phyloP scores from a whole-genome alignment of 2,797 vertebrate genomes.

The Melanotaenia boesemani region DNA sequence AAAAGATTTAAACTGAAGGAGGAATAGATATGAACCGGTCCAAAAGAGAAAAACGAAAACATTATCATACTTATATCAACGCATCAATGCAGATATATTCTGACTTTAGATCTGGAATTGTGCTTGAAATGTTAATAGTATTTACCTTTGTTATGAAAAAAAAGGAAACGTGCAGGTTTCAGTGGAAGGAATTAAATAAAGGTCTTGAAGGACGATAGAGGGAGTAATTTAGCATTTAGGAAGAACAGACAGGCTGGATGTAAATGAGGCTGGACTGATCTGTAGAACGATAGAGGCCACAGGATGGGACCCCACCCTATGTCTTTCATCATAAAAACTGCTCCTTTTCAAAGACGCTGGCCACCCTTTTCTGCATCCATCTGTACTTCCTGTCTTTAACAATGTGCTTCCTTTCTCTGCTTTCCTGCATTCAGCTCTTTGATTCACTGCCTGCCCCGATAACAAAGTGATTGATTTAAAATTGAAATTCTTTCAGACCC shows the following conservation, averaged over 20 bases:
- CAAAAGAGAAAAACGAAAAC: too few relatives aligned
- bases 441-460: not conserved
- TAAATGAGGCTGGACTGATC: constrained; percentile 30
- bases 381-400: constrained; percentile 67
- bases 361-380: constrained; percentile 29
- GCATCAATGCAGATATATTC: not conserved
- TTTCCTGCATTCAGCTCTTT: constrained; percentile 36
- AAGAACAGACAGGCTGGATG: constrained; percentile 10
- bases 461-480: constrained; percentile 26
- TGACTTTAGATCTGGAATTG: not conserved
- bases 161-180: not conserved
- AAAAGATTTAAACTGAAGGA: too few relatives aligned
- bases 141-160: not conserved
- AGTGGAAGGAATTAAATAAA: not conserved
- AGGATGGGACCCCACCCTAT: constrained; percentile 60
- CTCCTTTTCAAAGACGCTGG: constrained; percentile 30
- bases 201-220: not conserved
- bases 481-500: constrained; percentile 14
- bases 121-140: not conserved
- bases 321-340: constrained; percentile 48
- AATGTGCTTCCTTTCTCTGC: constrained; percentile 50
- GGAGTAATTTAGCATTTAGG: not conserved
- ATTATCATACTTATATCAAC: not conserved
- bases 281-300: constrained; percentile 46
- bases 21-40: too few relatives aligned